These are phyloP conservation scores for Pheosia gnoma DNA, from an alignment of 2,888 invertebrate species.

Conservation along the genomic window DNA sequence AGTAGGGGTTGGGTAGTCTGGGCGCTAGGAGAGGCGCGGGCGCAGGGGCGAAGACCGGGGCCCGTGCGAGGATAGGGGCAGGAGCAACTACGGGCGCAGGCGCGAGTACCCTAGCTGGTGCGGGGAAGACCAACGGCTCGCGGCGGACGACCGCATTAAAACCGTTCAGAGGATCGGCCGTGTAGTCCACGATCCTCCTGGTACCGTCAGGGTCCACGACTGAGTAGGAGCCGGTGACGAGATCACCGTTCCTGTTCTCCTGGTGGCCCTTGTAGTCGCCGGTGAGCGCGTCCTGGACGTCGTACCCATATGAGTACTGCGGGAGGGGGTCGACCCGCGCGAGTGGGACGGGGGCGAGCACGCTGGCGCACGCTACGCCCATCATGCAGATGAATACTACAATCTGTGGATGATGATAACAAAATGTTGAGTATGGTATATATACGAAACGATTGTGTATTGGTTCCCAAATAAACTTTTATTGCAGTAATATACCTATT, in stretches of 20 bases:
- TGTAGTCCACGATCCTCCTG: conserved; percentile 82
- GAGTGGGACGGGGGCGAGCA: conserved; percentile 65
- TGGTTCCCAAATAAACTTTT: too few species aligned
- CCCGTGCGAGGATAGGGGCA: conserved; percentile 33
- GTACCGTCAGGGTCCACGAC: conserved; percentile 84
- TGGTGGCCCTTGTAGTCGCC: conserved; percentile 85
- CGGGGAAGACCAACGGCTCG: conserved; percentile 70
- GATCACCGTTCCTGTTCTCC: conserved; percentile 82
- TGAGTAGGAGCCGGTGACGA: conserved; percentile 83
- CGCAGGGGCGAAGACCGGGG: conserved; percentile 38
- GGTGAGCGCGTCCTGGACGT: conserved; percentile 83
- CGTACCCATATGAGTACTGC: conserved; percentile 84
- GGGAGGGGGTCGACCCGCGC: conserved; percentile 74
- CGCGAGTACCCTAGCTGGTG: conserved; percentile 54
- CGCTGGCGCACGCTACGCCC: conserved; percentile 65
- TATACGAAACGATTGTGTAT: too few species aligned
- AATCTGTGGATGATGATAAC: conserved; percentile 63
- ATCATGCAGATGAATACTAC: conserved; percentile 77
- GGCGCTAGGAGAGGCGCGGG: conserved; percentile 54
- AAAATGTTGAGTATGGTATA: background rate
- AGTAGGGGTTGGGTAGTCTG: conserved; percentile 67
- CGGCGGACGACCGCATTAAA: conserved; percentile 84
- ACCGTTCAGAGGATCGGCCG: conserved; percentile 82
- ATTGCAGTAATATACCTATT: too few species aligned
- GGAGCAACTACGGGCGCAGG: conserved; percentile 51